These are phyloP conservation scores for Diphyllodes magnificus DNA, from an alignment of 2,113 vertebrate species.

Conservation along the genomic window DNA sequence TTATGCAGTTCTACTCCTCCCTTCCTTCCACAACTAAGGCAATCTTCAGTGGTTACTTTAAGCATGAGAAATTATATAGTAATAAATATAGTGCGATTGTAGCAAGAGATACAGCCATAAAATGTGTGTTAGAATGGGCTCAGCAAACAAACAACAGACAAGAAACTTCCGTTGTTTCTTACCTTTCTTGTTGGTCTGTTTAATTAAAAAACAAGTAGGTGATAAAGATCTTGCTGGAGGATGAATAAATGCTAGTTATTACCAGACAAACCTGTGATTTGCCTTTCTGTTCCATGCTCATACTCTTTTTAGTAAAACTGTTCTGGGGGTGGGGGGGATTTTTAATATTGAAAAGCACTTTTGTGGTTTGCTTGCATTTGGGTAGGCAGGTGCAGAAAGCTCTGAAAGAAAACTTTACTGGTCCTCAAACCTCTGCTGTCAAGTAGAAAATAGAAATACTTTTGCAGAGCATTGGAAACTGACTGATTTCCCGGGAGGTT, in stretches of 20 bases:
- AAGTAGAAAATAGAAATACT: neutral
- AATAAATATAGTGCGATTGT: neutral
- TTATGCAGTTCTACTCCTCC: conserved; percentile 22
- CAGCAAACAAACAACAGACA: neutral
- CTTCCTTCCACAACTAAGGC: conserved; percentile 3
- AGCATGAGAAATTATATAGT: conserved; percentile 33
- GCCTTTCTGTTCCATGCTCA: neutral
- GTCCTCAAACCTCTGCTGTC: neutral
- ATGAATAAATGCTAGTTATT: neutral
- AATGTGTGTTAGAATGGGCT: conserved; percentile 8
- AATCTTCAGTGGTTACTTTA: conserved; percentile 27
- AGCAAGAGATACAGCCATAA: neutral
- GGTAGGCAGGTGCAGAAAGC: neutral
- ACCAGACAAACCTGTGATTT: neutral
- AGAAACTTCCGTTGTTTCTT: conserved; percentile 30
- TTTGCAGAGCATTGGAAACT: neutral
- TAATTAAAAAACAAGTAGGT: conserved; percentile 40
- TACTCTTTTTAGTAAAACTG: neutral
- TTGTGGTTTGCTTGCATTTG: neutral
- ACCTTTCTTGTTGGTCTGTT: conserved; percentile 26
- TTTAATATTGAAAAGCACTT: neutral
- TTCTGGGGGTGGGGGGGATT: neutral
- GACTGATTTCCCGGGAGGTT: neutral
- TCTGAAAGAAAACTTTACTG: neutral
- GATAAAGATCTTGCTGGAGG: conserved; percentile 50